A percentile compares a stretch with the other conserved stretches of the same genome.
Evolutionary conservation across 2,888 invertebrate genomes (phyloP).

Genomic region (Loripinus fragilis): DNA sequence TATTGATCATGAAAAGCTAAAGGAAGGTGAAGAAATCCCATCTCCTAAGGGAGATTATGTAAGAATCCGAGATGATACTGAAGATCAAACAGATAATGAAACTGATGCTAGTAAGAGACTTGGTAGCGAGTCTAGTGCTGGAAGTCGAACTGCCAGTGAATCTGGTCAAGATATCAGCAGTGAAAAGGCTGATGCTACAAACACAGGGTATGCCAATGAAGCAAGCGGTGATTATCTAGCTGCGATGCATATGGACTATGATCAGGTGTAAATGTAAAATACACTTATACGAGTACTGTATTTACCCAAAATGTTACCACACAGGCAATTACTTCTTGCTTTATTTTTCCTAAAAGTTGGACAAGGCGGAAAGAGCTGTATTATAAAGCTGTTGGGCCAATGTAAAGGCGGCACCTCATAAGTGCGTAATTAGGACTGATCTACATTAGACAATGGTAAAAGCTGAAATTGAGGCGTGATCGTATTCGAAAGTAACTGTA

Average conservation of each 20-base stretch:
- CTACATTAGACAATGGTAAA: too few relatives aligned
- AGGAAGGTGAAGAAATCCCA: not conserved
- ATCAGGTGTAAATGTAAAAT: not conserved
- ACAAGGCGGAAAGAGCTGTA: too few relatives aligned
- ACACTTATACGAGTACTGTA: too few relatives aligned
- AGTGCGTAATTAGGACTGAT: too few relatives aligned
- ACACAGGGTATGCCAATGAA: not conserved
- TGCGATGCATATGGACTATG: conserved; percentile 1
- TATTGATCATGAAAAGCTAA: conserved; percentile 4
- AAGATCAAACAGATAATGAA: not conserved
- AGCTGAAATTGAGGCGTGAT: too few relatives aligned
- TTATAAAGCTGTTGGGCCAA: too few relatives aligned
- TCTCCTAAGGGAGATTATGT: not conserved
- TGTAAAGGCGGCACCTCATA: too few relatives aligned
- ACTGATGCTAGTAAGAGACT: not conserved
- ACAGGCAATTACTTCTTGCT: too few relatives aligned
- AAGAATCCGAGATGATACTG: not conserved
- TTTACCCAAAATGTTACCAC: too few relatives aligned
- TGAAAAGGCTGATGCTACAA: not conserved
- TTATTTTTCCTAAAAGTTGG: too few relatives aligned
- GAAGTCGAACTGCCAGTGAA: not conserved
- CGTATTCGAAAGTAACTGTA: too few relatives aligned
- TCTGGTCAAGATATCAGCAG: not conserved
- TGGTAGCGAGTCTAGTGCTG: not conserved
- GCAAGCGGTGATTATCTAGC: not conserved